These are phyloP conservation scores for Holothuria glaberrima DNA, from an alignment of 35 echinoderm and acorn worm species.

Conservation along the genomic window DNA sequence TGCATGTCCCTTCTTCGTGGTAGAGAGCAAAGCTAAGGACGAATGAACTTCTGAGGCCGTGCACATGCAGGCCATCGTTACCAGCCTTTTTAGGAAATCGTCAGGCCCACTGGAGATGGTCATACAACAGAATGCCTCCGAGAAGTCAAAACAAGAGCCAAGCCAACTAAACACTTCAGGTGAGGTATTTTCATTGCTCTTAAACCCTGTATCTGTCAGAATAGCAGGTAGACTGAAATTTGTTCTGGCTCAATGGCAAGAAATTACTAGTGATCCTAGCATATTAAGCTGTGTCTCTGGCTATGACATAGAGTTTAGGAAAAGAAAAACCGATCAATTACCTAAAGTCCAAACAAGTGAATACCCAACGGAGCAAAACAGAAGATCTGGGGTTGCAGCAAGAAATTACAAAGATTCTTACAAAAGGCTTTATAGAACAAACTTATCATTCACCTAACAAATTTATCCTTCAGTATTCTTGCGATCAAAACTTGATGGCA, in stretches of 20 bases:
- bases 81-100: constrained; percentile 41
- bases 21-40: background rate
- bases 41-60: background rate
- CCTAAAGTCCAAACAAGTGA: background rate
- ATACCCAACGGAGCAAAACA: background rate
- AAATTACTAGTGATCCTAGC: too few relatives aligned
- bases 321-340: constrained; percentile 1
- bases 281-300: constrained; percentile 17
- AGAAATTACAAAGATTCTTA: constrained; percentile 31
- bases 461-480: constrained; percentile 60
- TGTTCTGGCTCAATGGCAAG: too few relatives aligned
- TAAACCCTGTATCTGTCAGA: background rate
- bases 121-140: constrained; percentile 21
- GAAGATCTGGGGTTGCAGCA: background rate
- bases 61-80: background rate
- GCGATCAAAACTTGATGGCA: constrained; percentile 49
- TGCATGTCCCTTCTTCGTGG: background rate
- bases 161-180: background rate
- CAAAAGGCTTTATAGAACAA: constrained; percentile 3
- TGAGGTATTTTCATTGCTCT: background rate
- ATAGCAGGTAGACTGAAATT: too few relatives aligned
- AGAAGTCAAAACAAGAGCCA: background rate
- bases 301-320: constrained; percentile 44
- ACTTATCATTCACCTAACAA: constrained; percentile 16
- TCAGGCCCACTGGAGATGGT: background rate